Conservation (phyloP, 2,888 invertebrate species). For the Empis stercorea region DNA sequence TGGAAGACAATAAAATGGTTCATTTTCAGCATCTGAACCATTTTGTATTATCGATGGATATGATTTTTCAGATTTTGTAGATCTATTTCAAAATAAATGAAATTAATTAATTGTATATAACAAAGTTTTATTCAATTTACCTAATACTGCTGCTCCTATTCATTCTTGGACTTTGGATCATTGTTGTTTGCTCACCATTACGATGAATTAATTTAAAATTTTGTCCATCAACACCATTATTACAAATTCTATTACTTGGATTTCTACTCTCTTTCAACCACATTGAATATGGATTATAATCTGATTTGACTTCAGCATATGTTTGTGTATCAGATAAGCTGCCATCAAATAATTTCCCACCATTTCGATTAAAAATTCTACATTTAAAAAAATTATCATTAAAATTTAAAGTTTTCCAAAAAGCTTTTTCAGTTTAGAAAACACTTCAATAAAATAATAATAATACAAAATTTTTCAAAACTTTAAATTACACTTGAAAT, state of each 20-base stretch:
- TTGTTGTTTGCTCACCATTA: conserved; percentile 27
- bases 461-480: too few species aligned
- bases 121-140: conserved; percentile 42
- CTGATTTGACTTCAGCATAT: conserved; percentile 57
- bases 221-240: conserved; percentile 83
- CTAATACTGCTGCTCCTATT: conserved; percentile 89
- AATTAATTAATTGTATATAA: too few species aligned
- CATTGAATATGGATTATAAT: conserved; percentile 71
- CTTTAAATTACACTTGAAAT: too few species aligned
- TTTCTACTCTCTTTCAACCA: conserved; percentile 81
- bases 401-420: too few species aligned
- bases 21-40: conserved; percentile 68
- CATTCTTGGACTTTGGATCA: conserved; percentile 49
- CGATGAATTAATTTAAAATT: conserved; percentile 34
- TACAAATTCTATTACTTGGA: conserved; percentile 64
- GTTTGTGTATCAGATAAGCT: conserved; percentile 77
- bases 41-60: conserved; percentile 79
- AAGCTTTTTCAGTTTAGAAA: too few species aligned
- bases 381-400: not conserved
- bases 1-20: conserved; percentile 75
- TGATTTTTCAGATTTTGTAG: conserved; percentile 88
- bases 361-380: conserved; percentile 39
- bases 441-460: too few species aligned
- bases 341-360: conserved; percentile 54
- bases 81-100: too few species aligned